These are phyloP conservation scores for Benitochromis conjunctus DNA, from an alignment of 2,113 vertebrate genomes.

Conservation along the genomic window DNA sequence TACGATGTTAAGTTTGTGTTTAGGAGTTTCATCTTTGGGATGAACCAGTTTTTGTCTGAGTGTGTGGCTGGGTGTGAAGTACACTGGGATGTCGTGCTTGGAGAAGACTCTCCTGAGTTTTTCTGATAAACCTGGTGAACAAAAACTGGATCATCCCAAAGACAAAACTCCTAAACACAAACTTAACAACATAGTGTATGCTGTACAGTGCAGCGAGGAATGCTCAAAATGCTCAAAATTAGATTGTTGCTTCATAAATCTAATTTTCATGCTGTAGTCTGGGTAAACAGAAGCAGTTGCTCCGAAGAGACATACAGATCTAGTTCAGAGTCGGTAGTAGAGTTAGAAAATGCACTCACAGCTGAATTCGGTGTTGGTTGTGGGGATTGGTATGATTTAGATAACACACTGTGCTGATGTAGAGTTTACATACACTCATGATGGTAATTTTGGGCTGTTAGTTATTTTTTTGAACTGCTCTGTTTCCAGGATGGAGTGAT, in stretches of 20 bases:
- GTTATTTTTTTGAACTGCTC: neutral
- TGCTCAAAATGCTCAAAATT: too few relatives aligned
- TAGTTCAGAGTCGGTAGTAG: neutral
- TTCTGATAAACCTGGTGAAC: too few relatives aligned
- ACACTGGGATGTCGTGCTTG: too few relatives aligned
- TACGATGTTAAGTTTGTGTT: too few relatives aligned
- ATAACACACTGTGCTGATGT: neutral
- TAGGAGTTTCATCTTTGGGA: too few relatives aligned
- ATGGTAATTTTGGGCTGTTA: neutral
- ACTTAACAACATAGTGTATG: too few relatives aligned
- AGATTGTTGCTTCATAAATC: neutral
- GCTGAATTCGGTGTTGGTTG: neutral
- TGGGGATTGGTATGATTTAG: neutral
- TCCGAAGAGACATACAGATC: neutral
- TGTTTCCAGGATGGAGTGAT: neutral
- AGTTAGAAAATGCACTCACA: neutral
- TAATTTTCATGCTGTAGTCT: neutral
- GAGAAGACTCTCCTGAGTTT: too few relatives aligned
- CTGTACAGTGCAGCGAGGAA: too few relatives aligned
- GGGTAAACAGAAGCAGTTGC: neutral
- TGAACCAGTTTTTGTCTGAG: too few relatives aligned
- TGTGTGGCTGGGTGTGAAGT: too few relatives aligned
- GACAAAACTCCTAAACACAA: too few relatives aligned
- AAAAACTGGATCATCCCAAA: too few relatives aligned
- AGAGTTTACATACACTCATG: neutral